Evolutionary conservation across 1,140 invertebrate genomes (phyloP), one percentile per base, ranked within the genome.

Genomic region (Philopotamus ludificatus): DNA sequence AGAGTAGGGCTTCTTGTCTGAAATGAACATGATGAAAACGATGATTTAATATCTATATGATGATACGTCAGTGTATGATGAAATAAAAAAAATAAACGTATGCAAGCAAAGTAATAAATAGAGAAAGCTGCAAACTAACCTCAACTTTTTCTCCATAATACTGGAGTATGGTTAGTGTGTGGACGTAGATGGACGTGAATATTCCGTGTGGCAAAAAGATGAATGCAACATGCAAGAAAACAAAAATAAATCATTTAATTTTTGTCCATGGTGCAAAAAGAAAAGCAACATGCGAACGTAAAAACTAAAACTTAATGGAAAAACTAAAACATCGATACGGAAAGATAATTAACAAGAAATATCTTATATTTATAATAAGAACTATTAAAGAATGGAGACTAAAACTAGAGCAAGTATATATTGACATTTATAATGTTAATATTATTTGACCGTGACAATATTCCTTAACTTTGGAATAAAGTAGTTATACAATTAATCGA

Each of bases 131-230:
- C 4, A 60, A 3, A 60, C 86, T 86, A 83, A 89, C 87, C 87
- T 86, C 78, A 88, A 86, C 82, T 88, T 89, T 80, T 86, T 89
- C 81, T 89, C 88, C 84, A 88, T 79, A 81, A 89, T 89, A 80
- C 87, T 89, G 83, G 77, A 76, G 75, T 76, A 76, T 72, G 75
- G 75, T 74, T 77, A 73, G 26, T 61, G 49, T 62, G 25, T 50
- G 41, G 47, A 16, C 21, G 57, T 53, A 55, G 41, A 54, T 59
- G 60, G 50, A n/a, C n/a, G 55, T 28, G 69, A 65, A 39, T 58
- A 63, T 57, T 60, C 58, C 66, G 58, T 70, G 61, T 66, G 54
- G 65, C 47, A 65, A 54, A 66, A 62, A 55, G 64, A 71, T 68
- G 67, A 60, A 67, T 58, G 67, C 42, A 54, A 70, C 68, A 70